Conservation (phyloP, 2,113 vertebrate genomes). For the Sinocyclocheilus grahami region DNA sequence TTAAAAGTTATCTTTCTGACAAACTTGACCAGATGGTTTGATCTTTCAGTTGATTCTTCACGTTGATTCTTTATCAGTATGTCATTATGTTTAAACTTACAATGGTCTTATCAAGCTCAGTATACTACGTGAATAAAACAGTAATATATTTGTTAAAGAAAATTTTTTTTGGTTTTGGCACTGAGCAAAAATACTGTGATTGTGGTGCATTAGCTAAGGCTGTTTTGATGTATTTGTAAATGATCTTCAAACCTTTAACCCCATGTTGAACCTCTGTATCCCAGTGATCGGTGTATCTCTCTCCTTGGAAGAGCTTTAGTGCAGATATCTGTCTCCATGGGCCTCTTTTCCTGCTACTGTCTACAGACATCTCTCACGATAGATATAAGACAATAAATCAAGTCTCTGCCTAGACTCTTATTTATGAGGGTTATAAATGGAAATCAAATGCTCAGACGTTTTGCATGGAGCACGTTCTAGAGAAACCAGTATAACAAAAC, state of each 20-base stretch:
- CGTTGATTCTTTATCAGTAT: background rate
- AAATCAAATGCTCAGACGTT: slow-evolving; percentile 2
- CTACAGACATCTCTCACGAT: background rate
- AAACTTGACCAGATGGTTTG: background rate
- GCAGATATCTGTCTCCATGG: background rate
- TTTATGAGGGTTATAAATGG: slow-evolving; percentile 24
- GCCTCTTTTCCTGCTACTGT: slow-evolving; percentile 27
- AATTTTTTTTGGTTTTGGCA: background rate
- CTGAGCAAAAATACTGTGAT: background rate
- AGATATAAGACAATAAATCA: slow-evolving; percentile 26
- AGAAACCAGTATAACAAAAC: background rate
- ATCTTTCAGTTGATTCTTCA: background rate
- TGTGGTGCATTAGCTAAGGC: background rate
- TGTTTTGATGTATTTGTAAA: background rate
- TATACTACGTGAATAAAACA: background rate
- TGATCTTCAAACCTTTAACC: background rate
- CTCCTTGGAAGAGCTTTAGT: background rate
- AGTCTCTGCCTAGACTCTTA: background rate
- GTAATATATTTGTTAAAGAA: background rate
- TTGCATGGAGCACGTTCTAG: background rate
- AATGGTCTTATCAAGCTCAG: background rate
- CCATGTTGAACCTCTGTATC: background rate
- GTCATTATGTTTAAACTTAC: background rate
- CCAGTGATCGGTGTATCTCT: slow-evolving; percentile 9
- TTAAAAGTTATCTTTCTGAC: background rate